Evolutionary conservation across 2,888 invertebrate genomes (phyloP), one percentile per base, ranked within the genome.

Genomic region (Habroteleia sp.): DNA sequence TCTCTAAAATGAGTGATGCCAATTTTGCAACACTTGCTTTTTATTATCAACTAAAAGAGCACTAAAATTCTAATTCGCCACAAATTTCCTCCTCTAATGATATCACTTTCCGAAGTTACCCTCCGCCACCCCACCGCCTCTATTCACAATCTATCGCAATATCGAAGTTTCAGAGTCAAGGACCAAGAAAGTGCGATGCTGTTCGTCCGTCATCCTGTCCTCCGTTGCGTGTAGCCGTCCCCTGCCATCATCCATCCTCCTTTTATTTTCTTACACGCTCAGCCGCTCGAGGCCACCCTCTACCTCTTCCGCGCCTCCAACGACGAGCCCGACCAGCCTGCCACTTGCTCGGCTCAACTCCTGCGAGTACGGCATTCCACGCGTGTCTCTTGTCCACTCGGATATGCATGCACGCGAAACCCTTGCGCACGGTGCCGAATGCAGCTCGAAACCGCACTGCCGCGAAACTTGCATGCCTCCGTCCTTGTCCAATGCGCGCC

Each of bases 331-430:
- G 63, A 14, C 42, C 39, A 20, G 48, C 31, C 44, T 54, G 71
- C 56, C 66, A 69, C 73, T 69, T 54, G 73, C 52, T 65, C 66
- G 20, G 42, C 33, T 41, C 62, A 65, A 62, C 62, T 63, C 54
- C 42, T 62, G 58, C 72, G 65, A 75, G 77, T 63, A 69, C 66
- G 54, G 72, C 75, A 77, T 77, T 76, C 74, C 77, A 66, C 69
- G 75, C 76, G 76, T 41, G 75, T 65, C 75, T 75, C 68, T 29
- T 60, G 69, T 69, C 65, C 54, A 41, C 42, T 69, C 68, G 7
- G 56, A 54, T 62, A 52, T 65, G 63, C 74, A 68, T 58, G 35
- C 74, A 68, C 62, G 35, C 41, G 35, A 39, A 37, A 35, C 16
- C 31, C 27, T 29, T 17, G 27, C 46, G 7, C 13, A n/a, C 58